These are phyloP conservation scores for Pardalotus punctatus DNA, from an alignment of 2,113 vertebrate genomes.

Conservation along the genomic window DNA sequence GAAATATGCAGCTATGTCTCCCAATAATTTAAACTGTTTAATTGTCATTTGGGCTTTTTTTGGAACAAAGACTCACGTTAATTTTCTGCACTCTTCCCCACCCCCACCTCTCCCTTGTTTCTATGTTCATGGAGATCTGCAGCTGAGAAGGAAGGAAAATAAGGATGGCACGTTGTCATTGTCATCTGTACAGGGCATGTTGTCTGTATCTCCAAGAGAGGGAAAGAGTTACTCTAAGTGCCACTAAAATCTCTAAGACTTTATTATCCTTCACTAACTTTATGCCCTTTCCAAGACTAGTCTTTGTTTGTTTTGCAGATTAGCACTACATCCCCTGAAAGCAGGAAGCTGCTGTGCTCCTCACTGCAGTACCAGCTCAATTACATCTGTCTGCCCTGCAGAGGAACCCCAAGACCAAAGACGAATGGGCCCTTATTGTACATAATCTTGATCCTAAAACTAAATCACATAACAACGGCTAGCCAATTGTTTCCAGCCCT, in stretches of 20 bases:
- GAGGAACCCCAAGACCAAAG: neutral
- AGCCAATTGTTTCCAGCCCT: neutral
- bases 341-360: neutral
- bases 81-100: neutral
- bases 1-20: neutral
- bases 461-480: neutral
- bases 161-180: neutral
- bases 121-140: neutral
- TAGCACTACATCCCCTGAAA: fast-evolving
- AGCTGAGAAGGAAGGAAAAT: neutral
- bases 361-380: neutral
- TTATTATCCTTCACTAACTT: neutral
- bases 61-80: fast-evolving
- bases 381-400: neutral
- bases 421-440: neutral
- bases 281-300: neutral
- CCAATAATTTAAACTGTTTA: neutral
- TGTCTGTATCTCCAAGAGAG: neutral
- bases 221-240: neutral
- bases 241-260: neutral
- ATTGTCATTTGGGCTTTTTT: neutral
- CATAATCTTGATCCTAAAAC: neutral
- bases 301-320: neutral
- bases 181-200: neutral
- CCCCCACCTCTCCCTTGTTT: neutral